Evolutionary conservation across 2,797 vertebrate species (phyloP).

Genomic region (Ciconia nigra): DNA sequence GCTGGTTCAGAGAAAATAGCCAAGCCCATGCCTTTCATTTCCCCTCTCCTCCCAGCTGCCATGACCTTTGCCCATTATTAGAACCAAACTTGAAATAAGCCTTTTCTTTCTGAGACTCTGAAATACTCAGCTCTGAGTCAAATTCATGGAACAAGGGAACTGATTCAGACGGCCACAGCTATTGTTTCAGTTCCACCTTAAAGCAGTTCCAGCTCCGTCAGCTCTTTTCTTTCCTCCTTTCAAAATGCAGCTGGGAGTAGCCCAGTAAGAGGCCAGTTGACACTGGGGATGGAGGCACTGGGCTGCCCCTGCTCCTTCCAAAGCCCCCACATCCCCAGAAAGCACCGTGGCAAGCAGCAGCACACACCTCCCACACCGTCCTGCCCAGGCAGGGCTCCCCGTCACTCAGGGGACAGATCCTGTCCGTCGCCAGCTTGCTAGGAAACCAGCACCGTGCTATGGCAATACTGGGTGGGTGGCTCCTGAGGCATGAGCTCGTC

Average conservation of each 20-base stretch:
- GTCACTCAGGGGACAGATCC: neutral
- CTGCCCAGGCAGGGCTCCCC: neutral
- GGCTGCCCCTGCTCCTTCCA: neutral
- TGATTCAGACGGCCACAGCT: conserved; percentile 53
- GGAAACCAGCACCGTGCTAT: neutral
- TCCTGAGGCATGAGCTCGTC: neutral
- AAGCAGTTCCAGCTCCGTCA: conserved; percentile 30
- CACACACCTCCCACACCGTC: accelerated
- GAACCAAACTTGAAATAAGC: conserved; percentile 53
- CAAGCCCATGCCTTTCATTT: conserved; percentile 46
- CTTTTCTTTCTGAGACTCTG: conserved; percentile 16
- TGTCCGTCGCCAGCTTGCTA: neutral
- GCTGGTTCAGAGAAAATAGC: conserved; percentile 55
- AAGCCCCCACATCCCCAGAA: neutral
- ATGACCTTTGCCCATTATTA: conserved; percentile 44
- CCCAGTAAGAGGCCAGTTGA: neutral
- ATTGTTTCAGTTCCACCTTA: conserved; percentile 65
- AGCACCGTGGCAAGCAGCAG: neutral
- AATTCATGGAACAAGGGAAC: conserved; percentile 57
- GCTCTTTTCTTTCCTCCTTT: conserved; percentile 50
- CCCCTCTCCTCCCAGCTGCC: conserved; percentile 32
- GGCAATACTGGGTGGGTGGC: neutral
- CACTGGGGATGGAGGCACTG: neutral
- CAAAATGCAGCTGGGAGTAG: neutral
- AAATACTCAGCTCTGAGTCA: conserved; percentile 57